Percentiles rank a stretch among this genome's conserved stretches.
Evolutionary conservation across 2,797 vertebrate genomes (phyloP).

Genomic region (Nannoperca obscura): DNA sequence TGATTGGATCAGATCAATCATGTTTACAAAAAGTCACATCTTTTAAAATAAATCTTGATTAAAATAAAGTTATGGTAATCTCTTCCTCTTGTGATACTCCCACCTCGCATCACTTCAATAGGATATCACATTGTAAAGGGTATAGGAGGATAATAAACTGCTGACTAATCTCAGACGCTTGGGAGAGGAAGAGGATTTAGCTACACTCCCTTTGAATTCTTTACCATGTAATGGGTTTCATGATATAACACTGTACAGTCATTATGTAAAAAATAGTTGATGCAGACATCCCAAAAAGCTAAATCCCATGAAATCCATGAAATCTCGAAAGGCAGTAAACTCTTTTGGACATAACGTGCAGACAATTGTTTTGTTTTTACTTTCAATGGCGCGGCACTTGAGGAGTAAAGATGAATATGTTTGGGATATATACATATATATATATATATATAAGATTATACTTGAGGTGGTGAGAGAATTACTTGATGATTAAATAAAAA

Average conservation of each 20-base stretch:
- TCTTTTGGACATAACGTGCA: not conserved
- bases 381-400: not conserved
- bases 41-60: conserved; percentile 1
- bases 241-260: conserved; percentile 19
- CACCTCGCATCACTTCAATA: conserved; percentile 19
- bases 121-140: conserved; percentile 21
- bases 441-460: not conserved
- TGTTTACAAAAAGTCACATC: not conserved
- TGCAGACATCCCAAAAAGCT: not conserved
- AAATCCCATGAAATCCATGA: conserved; percentile 11
- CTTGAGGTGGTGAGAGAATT: not conserved
- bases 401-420: not conserved
- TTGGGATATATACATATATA: too few relatives aligned
- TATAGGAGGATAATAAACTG: conserved; percentile 52
- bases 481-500: not conserved
- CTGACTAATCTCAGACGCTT: conserved; percentile 64
- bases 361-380: not conserved
- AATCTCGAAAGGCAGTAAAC: conserved; percentile 1
- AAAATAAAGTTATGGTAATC: not conserved
- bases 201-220: conserved; percentile 20
- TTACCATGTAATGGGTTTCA: conserved; percentile 31
- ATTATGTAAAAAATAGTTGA: conserved; percentile 4
- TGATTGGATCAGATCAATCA: not conserved
- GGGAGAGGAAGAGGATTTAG: conserved; percentile 47
- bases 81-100: conserved; percentile 4